Evolutionary conservation across 2,797 vertebrate genomes (phyloP).

Genomic region (Onychomys torridus): DNA sequence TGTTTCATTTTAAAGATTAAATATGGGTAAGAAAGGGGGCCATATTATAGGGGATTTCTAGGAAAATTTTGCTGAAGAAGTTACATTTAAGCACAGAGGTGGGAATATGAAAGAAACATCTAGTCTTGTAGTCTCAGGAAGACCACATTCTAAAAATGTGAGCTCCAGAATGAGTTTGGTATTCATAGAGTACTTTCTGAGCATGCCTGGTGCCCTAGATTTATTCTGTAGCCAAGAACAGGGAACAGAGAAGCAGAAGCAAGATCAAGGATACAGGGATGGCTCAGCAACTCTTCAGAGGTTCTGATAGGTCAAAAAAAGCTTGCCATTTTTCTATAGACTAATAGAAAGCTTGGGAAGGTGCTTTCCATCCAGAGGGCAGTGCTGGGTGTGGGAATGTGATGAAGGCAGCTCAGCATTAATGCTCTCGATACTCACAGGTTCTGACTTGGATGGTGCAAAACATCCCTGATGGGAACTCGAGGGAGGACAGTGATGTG

Average conservation of each 20-base stretch:
- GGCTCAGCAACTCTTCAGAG: not conserved
- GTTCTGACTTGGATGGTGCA: not conserved
- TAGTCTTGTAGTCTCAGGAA: not conserved
- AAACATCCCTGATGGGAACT: not conserved
- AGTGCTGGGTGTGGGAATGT: not conserved
- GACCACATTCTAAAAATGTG: not conserved
- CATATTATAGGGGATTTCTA: not conserved
- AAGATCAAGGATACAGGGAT: not conserved
- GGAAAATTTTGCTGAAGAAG: not conserved
- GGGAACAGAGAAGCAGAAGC: not conserved
- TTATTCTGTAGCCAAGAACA: not conserved
- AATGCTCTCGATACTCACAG: too few species aligned
- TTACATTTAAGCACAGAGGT: not conserved
- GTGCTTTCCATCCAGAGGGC: not conserved
- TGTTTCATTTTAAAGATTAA: not conserved
- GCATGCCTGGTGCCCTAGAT: not conserved
- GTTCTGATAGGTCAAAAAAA: not conserved
- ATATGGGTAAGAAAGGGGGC: not conserved
- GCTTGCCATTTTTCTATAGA: not conserved
- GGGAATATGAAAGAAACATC: not conserved
- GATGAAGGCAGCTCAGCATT: too few species aligned
- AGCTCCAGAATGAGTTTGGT: not conserved
- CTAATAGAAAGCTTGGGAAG: not conserved
- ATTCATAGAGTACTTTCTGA: not conserved
- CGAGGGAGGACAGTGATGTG: not conserved